A percentile compares a stretch with the other conserved stretches of the same genome.
phyloP scores from a whole-genome alignment of 2,113 vertebrate species.

The Hippocampus zosterae region DNA sequence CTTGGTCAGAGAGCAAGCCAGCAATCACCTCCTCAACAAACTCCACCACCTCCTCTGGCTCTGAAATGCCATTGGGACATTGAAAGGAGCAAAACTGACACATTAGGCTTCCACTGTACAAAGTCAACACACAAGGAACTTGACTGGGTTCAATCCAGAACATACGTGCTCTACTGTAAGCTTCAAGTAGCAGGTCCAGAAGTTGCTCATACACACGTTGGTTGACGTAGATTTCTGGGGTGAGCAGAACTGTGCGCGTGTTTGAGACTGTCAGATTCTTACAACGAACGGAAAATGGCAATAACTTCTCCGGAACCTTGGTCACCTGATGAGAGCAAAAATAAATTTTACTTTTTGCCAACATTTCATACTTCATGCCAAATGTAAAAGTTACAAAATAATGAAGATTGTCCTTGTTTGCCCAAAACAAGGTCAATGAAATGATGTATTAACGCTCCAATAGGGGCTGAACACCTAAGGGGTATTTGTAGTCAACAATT shows the following conservation, averaged over 20 bases:
- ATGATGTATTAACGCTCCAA: not conserved
- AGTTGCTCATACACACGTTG: conserved; percentile 92
- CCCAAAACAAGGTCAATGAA: not conserved
- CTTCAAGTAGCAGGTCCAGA: conserved; percentile 88
- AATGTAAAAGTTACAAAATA: not conserved
- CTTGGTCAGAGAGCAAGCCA: conserved; percentile 82
- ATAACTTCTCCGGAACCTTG: conserved; percentile 93
- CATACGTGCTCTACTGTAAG: conserved; percentile 81
- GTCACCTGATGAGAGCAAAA: conserved; percentile 76
- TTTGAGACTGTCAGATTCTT: conserved; percentile 88
- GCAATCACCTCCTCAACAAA: conserved; percentile 89
- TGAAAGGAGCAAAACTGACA: not conserved
- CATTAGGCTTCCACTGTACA: not conserved
- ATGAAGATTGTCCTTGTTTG: not conserved
- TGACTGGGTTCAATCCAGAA: conserved; percentile 18
- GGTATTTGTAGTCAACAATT: too few species aligned
- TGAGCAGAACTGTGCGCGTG: conserved; percentile 86
- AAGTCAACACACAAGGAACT: conserved; percentile 2
- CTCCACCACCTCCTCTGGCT: conserved; percentile 83
- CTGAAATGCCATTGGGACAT: conserved; percentile 58
- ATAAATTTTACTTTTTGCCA: not conserved
- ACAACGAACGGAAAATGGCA: conserved; percentile 87
- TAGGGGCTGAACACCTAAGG: too few species aligned
- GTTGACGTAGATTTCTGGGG: conserved; percentile 90
- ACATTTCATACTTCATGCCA: too few species aligned